Evolutionary conservation across 2,797 vertebrate genomes (phyloP).

Genomic region (Onychomys torridus): DNA sequence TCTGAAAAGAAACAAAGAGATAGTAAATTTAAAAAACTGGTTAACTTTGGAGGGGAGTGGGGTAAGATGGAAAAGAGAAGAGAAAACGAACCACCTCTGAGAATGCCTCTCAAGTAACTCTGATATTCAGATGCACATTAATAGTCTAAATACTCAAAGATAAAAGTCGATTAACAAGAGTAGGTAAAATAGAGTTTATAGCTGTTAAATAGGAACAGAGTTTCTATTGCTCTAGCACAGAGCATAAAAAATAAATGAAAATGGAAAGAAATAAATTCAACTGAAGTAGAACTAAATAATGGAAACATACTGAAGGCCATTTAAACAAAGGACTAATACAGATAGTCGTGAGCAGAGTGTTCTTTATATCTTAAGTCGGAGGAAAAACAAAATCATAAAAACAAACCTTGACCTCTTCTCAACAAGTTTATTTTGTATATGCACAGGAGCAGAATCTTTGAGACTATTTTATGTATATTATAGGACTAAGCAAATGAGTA

Average conservation of each 20-base stretch:
- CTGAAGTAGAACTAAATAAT: neutral
- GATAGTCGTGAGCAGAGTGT: neutral
- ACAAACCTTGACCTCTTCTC: slow-evolving; percentile 10
- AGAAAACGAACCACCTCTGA: neutral
- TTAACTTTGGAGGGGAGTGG: neutral
- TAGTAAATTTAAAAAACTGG: neutral
- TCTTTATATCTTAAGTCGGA: neutral
- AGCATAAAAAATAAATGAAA: neutral
- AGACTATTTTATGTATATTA: neutral
- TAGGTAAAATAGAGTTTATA: neutral
- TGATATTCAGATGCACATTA: neutral
- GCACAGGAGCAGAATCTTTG: neutral
- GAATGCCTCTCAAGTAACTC: neutral
- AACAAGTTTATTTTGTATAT: neutral
- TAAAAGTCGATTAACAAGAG: neutral
- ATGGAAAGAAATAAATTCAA: slow-evolving; percentile 21
- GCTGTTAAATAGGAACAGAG: neutral
- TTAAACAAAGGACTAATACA: neutral
- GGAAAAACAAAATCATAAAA: slow-evolving; percentile 32
- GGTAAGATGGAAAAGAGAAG: neutral
- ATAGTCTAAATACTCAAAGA: slow-evolving; percentile 4
- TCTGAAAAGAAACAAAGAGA: neutral
- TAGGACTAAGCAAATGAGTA: neutral
- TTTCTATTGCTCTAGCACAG: neutral
- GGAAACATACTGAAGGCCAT: neutral